Percentiles rank a stretch among this genome's conserved stretches.
Evolutionary conservation across 2,113 vertebrate genomes (phyloP).

Genomic region (Polypterus bichir): DNA sequence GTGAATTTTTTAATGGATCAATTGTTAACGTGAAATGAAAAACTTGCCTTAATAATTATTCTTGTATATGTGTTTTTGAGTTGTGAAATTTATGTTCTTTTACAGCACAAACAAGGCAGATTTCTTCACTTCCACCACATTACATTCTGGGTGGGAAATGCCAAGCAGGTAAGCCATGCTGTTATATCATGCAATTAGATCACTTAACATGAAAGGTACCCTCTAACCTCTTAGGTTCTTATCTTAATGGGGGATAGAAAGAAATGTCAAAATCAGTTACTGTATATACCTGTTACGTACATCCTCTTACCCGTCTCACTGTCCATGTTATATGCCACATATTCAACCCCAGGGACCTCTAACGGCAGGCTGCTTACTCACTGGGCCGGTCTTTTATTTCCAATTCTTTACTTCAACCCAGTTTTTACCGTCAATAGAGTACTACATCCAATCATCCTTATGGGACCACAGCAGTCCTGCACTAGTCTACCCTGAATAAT

Average conservation of each 20-base stretch:
- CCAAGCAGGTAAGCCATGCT: slow-evolving; percentile 53
- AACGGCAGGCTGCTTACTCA: no score
- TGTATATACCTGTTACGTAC: neutral
- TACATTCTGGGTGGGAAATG: slow-evolving; percentile 71
- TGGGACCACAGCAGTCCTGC: no score
- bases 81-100: slow-evolving; percentile 6
- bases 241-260: neutral
- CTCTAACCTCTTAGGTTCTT: no score
- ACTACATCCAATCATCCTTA: neutral
- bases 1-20: neutral
- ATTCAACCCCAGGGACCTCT: neutral
- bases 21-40: neutral
- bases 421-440: neutral
- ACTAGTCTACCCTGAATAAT: no score
- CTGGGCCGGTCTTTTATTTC: no score
- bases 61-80: neutral
- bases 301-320: no score
- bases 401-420: no score
- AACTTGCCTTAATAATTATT: no score
- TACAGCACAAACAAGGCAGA: slow-evolving; percentile 44
- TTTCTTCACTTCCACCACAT: slow-evolving; percentile 61
- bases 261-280: neutral
- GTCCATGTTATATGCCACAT: no score
- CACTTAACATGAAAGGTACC: neutral
- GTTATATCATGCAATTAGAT: neutral